Percentiles rank a stretch among this genome's conserved stretches.
Conservation (phyloP, 2,888 invertebrate species). For the Mechanitis mazaeus region DNA sequence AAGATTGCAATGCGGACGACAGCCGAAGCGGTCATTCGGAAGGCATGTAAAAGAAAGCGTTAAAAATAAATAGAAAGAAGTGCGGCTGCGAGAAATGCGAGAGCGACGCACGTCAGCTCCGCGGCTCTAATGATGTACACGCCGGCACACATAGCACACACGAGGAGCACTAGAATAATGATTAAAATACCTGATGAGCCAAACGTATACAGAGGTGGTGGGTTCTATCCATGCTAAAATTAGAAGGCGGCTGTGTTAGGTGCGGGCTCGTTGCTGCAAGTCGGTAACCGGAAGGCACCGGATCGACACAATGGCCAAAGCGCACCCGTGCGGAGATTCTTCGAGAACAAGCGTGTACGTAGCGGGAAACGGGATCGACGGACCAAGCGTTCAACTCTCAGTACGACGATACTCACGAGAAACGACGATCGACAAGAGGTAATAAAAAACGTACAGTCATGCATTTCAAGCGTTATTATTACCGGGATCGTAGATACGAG, state of each 20-base stretch:
- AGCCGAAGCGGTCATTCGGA: conserved; percentile 76
- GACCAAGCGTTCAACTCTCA: conserved; percentile 73
- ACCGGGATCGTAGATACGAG: conserved; percentile 82
- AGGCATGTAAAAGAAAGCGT: conserved; percentile 78
- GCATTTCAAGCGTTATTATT: conserved; percentile 92
- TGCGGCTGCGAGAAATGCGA: conserved; percentile 61
- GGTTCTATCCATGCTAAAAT: conserved; percentile 76
- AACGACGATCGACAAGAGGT: conserved; percentile 74
- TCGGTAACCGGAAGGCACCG: conserved; percentile 67
- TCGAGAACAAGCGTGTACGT: conserved; percentile 74
- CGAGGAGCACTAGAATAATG: conserved; percentile 72
- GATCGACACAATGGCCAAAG: conserved; percentile 71
- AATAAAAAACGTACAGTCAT: conserved; percentile 88
- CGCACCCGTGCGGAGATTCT: conserved; percentile 71
- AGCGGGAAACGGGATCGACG: conserved; percentile 72
- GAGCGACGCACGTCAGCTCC: conserved; percentile 57
- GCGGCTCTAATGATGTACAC: conserved; percentile 61
- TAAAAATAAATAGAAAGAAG: conserved; percentile 70
- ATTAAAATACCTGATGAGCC: conserved; percentile 76
- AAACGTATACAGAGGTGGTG: conserved; percentile 75
- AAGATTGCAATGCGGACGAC: conserved; percentile 60
- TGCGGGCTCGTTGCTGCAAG: conserved; percentile 71
- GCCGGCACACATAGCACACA: conserved; percentile 71
- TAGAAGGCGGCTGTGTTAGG: conserved; percentile 75
- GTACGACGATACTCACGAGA: conserved; percentile 70